Evolutionary conservation across 2,888 invertebrate genomes (phyloP), one percentile per base, ranked within the genome.

Genomic region (Zygogramma bicolorata): DNA sequence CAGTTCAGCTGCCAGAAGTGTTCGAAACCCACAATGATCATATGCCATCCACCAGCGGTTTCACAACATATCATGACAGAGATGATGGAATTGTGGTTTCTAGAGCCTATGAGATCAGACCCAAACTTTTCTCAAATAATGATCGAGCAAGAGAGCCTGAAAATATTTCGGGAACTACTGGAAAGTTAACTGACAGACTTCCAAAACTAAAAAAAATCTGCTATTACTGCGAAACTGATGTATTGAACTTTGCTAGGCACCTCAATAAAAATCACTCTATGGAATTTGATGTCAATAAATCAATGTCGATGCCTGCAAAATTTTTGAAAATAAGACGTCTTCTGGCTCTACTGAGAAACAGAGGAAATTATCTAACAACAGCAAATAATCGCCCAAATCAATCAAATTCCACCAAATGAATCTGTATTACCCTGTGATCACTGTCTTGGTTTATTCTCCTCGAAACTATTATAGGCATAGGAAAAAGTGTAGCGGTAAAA

Each of bases 401-500:
- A 29, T 63, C 53, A 34, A 31, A 65, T 53, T 65, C 65, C 49
- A 62, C 31, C 29, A 59, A 20, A 49, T 61, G 13, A 2, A 38
- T n/a, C 66, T 58, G 10, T 72, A 20, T 63, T 79, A 20, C 76
- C 78, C 3, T 80, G 78, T 65, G 63, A 42, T 22, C 46, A 74
- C 62, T 80, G 80, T 68, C 59, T 75, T 15, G 79, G 78, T 0
- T 78, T 74, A 57, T 80, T 72, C 70, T 75, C 78, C 3, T 18
- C 63, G 7, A 79, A 76, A 70, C 67, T 69, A 6, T 60, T 80
- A 18, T 79, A 46, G 75, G 7, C 78, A 80, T 63, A 73, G 68
- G 70, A 79, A 77, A 42, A 66, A 62, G 31, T 78, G 79, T 66
- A 10, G 15, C 10, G n/a, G 27, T 15, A 68, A 65, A 65, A 46